These are phyloP conservation scores for Drosophila tropicalis DNA, from an alignment of 1,140 invertebrate species.

Conservation along the genomic window DNA sequence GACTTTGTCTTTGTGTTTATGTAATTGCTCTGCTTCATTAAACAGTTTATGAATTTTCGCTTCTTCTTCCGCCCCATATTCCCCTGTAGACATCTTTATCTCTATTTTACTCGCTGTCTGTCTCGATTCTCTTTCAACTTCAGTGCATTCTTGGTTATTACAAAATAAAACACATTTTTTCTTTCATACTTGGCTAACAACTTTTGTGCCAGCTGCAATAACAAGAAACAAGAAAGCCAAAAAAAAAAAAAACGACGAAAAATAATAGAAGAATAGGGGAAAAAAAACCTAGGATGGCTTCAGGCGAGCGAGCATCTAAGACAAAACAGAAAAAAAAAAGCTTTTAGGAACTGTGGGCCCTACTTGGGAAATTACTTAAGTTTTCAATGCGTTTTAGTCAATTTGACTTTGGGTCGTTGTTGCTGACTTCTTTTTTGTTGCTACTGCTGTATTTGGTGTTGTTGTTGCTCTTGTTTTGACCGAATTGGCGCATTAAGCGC, in stretches of 20 bases:
- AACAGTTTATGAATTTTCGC: slow-evolving; percentile 68
- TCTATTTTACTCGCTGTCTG: neutral
- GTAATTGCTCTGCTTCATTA: slow-evolving; percentile 76
- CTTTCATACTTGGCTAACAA: slow-evolving; percentile 47
- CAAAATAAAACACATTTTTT: slow-evolving; percentile 63
- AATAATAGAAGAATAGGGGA: slow-evolving; percentile 26
- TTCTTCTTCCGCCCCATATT: slow-evolving; percentile 16
- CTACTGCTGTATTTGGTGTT: neutral
- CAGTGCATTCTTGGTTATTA: slow-evolving; percentile 63
- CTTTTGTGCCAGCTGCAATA: slow-evolving; percentile 62
- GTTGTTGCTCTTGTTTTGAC: slow-evolving; percentile 41
- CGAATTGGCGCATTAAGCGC: slow-evolving; percentile 75
- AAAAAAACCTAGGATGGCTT: slow-evolving; percentile 13
- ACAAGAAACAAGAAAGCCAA: slow-evolving; percentile 38
- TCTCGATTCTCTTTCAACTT: slow-evolving; percentile 49
- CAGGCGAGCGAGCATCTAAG: slow-evolving; percentile 1
- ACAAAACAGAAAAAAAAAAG: slow-evolving; percentile 33
- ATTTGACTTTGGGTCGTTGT: slow-evolving; percentile 76
- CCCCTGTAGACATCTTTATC: neutral
- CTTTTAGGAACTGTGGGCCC: slow-evolving; percentile 61
- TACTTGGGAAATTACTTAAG: slow-evolving; percentile 73
- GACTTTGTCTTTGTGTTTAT: slow-evolving; percentile 52
- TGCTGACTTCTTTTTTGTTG: slow-evolving; percentile 36
- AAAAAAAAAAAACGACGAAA: slow-evolving; percentile 30
- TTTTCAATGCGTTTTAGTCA: slow-evolving; percentile 79